Percentiles rank a stretch among this genome's conserved stretches.
phyloP scores from a whole-genome alignment of 1,140 invertebrate species.

The Calephelis virginiensis region DNA sequence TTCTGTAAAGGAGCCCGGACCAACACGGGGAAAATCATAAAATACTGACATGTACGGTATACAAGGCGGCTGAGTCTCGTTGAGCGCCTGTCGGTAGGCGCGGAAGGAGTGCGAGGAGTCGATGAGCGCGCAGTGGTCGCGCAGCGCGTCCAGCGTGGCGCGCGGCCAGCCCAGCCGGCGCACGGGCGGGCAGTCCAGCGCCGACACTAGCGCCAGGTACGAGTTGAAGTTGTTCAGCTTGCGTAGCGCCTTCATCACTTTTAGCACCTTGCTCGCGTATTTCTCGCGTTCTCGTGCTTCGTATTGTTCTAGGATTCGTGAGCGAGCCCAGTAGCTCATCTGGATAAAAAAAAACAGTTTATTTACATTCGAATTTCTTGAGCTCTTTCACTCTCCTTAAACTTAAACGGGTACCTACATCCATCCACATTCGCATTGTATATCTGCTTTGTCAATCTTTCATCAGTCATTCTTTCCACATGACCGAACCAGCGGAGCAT shows the following conservation, averaged over 20 bases:
- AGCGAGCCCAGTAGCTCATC: constrained; percentile 98
- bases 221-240: constrained; percentile 99
- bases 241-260: constrained; percentile 98
- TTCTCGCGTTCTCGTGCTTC: constrained; percentile 97
- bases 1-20: too few relatives aligned
- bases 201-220: constrained; percentile 96
- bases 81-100: constrained; percentile 95
- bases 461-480: too few relatives aligned
- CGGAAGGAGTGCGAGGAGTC: constrained; percentile 97
- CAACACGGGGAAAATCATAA: too few relatives aligned
- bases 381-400: too few relatives aligned
- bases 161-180: constrained; percentile 96
- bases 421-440: too few relatives aligned
- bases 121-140: constrained; percentile 96
- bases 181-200: constrained; percentile 97
- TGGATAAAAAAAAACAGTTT: not conserved
- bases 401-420: too few relatives aligned
- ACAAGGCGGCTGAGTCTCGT: constrained; percentile 96
- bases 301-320: constrained; percentile 81
- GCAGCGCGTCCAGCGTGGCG: constrained; percentile 93
- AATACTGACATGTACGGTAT: constrained; percentile 95
- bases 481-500: too few relatives aligned
- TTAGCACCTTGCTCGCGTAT: constrained; percentile 97
- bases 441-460: too few relatives aligned
- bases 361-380: too few relatives aligned